Percentiles rank a stretch among this genome's conserved stretches.
These are phyloP conservation scores for Montipora efflorescens DNA, from an alignment of 64 coral and sea anemone species.

Conservation along the genomic window DNA sequence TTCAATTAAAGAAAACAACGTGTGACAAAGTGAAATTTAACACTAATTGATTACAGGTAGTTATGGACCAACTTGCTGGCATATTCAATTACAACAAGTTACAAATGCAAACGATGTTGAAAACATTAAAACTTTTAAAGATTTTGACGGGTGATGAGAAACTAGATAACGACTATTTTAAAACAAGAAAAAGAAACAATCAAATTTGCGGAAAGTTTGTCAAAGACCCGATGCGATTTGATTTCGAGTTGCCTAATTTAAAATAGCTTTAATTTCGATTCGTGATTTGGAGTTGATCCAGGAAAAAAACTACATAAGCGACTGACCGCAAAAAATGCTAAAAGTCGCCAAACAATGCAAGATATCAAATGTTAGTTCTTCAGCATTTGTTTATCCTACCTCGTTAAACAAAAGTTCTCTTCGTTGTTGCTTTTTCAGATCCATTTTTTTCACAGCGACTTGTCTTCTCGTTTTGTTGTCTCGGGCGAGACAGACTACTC, in stretches of 20 bases:
- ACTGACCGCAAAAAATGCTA: neutral
- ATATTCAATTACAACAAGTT: neutral
- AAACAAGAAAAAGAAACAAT: neutral
- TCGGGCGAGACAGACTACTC: slow-evolving; percentile 90
- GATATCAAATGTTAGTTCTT: neutral
- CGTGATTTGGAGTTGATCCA: neutral
- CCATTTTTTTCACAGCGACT: slow-evolving; percentile 99
- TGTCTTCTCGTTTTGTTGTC: slow-evolving; percentile 93
- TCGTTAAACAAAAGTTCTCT: slow-evolving; percentile 98
- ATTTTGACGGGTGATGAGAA: neutral
- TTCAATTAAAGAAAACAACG: neutral
- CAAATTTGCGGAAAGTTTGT: neutral
- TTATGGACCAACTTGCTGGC: neutral
- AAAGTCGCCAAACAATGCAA: neutral
- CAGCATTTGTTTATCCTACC: slow-evolving; percentile 46
- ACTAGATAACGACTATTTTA: neutral
- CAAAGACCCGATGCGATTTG: too few species aligned
- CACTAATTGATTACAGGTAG: neutral
- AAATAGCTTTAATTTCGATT: neutral
- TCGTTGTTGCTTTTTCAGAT: slow-evolving; percentile 95
- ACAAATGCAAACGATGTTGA: neutral
- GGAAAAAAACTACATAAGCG: neutral
- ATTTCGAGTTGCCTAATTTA: too few species aligned
- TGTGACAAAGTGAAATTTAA: neutral
- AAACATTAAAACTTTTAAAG: neutral